phyloP scores from a whole-genome alignment of 2,113 vertebrate species.

The Pteruthius melanotis region DNA sequence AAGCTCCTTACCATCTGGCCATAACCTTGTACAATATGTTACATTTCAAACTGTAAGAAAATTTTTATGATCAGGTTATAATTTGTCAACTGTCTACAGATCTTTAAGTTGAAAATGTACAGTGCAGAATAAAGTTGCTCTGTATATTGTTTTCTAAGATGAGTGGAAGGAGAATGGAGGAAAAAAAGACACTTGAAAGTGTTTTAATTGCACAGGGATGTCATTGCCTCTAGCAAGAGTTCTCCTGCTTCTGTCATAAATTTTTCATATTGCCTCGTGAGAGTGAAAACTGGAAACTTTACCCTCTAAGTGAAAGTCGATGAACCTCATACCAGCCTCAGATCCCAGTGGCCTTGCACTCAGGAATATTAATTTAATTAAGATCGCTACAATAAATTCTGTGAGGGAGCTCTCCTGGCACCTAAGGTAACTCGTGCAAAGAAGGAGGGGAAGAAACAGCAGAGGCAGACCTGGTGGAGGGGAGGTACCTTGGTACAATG shows the following conservation, averaged over 20 bases:
- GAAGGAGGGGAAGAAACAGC: neutral
- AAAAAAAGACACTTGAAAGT: constrained; percentile 57
- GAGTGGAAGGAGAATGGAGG: neutral
- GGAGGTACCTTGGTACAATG: neutral
- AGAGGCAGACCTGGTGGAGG: neutral
- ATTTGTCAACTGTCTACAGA: constrained; percentile 44
- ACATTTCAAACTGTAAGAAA: constrained; percentile 37
- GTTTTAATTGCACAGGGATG: constrained; percentile 68
- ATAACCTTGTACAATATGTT: constrained; percentile 58
- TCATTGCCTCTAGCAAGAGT: constrained; percentile 57
- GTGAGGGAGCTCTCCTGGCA: constrained; percentile 28
- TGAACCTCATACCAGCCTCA: constrained; percentile 50
- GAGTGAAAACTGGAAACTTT: constrained; percentile 60
- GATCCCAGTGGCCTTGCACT: constrained; percentile 58
- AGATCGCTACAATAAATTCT: constrained; percentile 66
- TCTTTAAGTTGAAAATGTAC: constrained; percentile 35
- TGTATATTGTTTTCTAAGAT: constrained; percentile 31
- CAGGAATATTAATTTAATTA: constrained; percentile 75
- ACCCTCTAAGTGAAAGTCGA: constrained; percentile 66
- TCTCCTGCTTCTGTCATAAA: constrained; percentile 63
- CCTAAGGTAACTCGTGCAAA: neutral
- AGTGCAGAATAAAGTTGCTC: constrained; percentile 7
- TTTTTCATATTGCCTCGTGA: constrained; percentile 70
- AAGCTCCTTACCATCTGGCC: constrained; percentile 30
- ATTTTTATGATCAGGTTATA: constrained; percentile 45